Evolutionary conservation across 2,797 vertebrate genomes (phyloP), one percentile per base, ranked within the genome.

Genomic region (Sebastes cheni): DNA sequence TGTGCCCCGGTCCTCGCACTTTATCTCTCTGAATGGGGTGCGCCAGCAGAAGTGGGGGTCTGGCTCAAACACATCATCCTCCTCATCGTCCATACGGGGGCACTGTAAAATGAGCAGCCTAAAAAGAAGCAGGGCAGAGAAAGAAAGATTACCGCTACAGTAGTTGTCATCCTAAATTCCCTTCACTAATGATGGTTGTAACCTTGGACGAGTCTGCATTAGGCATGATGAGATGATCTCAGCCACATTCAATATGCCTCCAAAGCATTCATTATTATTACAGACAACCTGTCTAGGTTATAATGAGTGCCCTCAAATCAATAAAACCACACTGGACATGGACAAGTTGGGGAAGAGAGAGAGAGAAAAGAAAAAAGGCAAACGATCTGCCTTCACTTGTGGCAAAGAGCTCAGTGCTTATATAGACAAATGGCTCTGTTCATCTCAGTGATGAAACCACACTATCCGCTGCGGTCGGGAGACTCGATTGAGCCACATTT

Each of bases 1-100:
- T 2, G 95, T 95, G 80, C 90, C 92, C 92, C 90, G 92, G 76
- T 96, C 92, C 81, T 94, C 90, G 77, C 92, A 94, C 94, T 95
- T 96, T 95, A 96, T 94, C 91, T 95, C 93, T 86, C 89, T 88
- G 91, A 93, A 94, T 60, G 90, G 67, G 79, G 92, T 91, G 86
- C 78, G 90, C 93, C 95, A 95, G 91, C 60, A 86, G 81, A 61
- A 86, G 81, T 72, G 75, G 62, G 89, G 84, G 84, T 92, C 91
- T 66, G 92, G 89, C 92, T 90, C 91, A 86, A 95, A 95, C 87
- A 96, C 96, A 95, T 96, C 96, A 75, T 96, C 96, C 88, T 96
- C 96, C 84, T 96, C 96, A 90, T 96, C 96, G 75, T 96, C 96
- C 96, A 96, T 96, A 80, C 92, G 95, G 88, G 85, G 92, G 80